These are phyloP conservation scores for Ceraclea dissimilis DNA, from an alignment of 2,888 invertebrate genomes.

Conservation along the genomic window DNA sequence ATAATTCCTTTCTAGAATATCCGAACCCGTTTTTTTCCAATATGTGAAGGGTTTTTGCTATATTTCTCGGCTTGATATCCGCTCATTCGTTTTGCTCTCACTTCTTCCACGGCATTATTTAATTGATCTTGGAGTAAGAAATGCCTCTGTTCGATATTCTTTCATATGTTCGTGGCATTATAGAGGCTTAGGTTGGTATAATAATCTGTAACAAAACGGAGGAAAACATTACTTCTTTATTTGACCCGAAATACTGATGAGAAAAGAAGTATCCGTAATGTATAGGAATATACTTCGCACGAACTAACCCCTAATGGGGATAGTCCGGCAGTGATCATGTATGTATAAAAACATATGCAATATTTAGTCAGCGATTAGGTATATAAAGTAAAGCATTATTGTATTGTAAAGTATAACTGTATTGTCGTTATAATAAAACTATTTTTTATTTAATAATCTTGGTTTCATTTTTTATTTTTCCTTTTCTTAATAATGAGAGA, in stretches of 20 bases:
- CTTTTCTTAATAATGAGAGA: too few species aligned
- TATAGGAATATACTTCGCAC: not conserved
- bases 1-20: slow-evolving; percentile 29
- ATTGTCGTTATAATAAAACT: too few species aligned
- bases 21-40: slow-evolving; percentile 32
- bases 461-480: too few species aligned
- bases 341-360: not conserved
- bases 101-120: slow-evolving; percentile 4
- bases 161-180: slow-evolving; percentile 4
- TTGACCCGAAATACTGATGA: not conserved
- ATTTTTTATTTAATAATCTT: too few species aligned
- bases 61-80: slow-evolving; percentile 1
- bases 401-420: too few species aligned
- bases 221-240: not conserved
- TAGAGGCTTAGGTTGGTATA: too few species aligned
- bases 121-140: slow-evolving; percentile 2
- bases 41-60: slow-evolving; percentile 25
- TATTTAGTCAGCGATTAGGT: not conserved
- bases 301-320: not conserved
- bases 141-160: not conserved
- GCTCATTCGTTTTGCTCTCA: not conserved
- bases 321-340: not conserved
- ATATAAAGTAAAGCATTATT: too few species aligned
- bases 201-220: not conserved
- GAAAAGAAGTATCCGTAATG: not conserved